These are phyloP conservation scores for Diorhabda elongata DNA, from an alignment of 1,140 invertebrate species.

Conservation along the genomic window DNA sequence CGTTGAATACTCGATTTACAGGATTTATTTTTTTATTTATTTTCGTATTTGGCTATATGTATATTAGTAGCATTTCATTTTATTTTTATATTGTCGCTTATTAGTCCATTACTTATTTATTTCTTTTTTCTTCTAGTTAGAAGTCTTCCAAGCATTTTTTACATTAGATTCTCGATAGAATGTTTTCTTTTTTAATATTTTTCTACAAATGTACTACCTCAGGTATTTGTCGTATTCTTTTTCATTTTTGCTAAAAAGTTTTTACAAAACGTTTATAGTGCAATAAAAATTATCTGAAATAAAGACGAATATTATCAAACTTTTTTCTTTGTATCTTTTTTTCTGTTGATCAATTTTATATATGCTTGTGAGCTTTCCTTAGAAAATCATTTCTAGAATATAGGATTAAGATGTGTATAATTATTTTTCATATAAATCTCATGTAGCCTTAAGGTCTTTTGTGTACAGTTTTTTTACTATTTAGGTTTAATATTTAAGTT, in stretches of 20 bases:
- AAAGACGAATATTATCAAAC: neutral
- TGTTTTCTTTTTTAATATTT: constrained; percentile 17
- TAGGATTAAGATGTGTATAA: constrained; percentile 34
- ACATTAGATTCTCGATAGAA: constrained; percentile 24
- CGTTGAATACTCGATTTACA: constrained; percentile 20
- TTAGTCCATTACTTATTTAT: constrained; percentile 14
- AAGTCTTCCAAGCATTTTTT: constrained; percentile 34
- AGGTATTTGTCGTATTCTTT: constrained; percentile 33
- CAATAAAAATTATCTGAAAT: constrained; percentile 23
- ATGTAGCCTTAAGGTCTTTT: constrained; percentile 29
- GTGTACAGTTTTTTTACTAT: constrained; percentile 35
- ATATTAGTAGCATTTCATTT: constrained; percentile 18
- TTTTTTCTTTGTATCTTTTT: neutral
- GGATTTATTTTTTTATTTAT: constrained; percentile 20
- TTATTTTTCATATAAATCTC: constrained; percentile 37
- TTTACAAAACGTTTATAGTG: constrained; percentile 28
- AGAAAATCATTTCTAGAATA: constrained; percentile 22
- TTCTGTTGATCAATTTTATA: neutral
- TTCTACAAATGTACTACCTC: constrained; percentile 30
- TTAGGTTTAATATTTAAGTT: constrained; percentile 33
- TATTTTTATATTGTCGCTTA: constrained; percentile 6
- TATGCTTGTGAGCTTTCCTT: constrained; percentile 27
- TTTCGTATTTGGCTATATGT: constrained; percentile 13
- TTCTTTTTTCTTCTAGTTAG: constrained; percentile 18
- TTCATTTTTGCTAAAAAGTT: constrained; percentile 28